Conservation (phyloP, 2,888 invertebrate species). For the Dorcus hopei region DNA sequence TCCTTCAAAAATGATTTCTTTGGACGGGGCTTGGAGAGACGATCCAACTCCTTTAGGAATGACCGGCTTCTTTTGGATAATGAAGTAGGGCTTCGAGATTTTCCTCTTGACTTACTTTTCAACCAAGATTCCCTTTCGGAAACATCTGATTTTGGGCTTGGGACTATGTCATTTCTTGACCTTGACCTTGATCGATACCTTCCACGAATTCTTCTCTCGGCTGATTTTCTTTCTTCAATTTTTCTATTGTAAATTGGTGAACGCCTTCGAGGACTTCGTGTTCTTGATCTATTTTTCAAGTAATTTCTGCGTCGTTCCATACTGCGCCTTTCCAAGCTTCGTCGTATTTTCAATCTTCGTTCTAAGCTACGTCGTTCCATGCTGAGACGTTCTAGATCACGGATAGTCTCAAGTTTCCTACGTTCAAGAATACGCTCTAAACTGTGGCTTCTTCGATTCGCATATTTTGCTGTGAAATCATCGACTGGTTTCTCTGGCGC, state of each 20-base stretch:
- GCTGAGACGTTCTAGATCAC: neutral
- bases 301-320: neutral
- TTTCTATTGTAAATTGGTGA: conserved; percentile 3
- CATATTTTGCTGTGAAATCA: conserved; percentile 6
- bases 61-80: conserved; percentile 1
- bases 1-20: conserved; percentile 44
- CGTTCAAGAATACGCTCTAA: neutral
- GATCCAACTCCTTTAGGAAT: neutral
- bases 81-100: neutral
- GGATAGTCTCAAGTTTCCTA: neutral
- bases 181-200: conserved; percentile 4
- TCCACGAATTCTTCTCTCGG: neutral
- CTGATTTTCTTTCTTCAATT: conserved; percentile 7
- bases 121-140: conserved; percentile 21
- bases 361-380: neutral
- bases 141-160: conserved; percentile 3
- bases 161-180: neutral
- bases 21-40: neutral
- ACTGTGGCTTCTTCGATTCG: conserved; percentile 5
- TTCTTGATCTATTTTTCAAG: conserved; percentile 2
- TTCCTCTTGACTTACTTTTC: neutral
- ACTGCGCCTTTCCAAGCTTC: neutral
- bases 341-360: neutral
- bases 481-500: conserved; percentile 18
- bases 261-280: conserved; percentile 9